phyloP scores from a whole-genome alignment of 1,140 invertebrate genomes.

The Cyrtorhinus lividipennis region DNA sequence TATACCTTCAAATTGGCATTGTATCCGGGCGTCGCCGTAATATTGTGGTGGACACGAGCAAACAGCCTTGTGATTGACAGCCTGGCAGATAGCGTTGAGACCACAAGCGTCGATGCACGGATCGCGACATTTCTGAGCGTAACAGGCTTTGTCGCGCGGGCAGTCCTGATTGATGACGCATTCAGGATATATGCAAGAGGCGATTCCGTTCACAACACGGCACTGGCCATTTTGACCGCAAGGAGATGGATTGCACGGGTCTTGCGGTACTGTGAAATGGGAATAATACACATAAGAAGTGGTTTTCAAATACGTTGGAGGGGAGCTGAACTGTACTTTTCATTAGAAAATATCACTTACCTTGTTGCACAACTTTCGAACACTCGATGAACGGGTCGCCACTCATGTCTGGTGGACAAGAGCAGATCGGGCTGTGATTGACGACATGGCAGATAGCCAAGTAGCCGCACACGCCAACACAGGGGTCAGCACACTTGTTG shows the following conservation, averaged over 20 bases:
- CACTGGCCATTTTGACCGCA: conserved; percentile 68
- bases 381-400: conserved; percentile 66
- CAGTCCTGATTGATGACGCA: conserved; percentile 74
- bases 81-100: conserved; percentile 67
- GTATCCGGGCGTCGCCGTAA: conserved; percentile 59
- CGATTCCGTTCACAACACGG: conserved; percentile 46
- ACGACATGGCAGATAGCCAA: conserved; percentile 50
- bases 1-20: conserved; percentile 38
- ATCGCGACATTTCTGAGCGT: conserved; percentile 63
- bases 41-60: conserved; percentile 67
- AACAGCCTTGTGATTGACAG: conserved; percentile 61
- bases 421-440: conserved; percentile 67
- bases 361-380: conserved; percentile 35
- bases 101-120: conserved; percentile 69
- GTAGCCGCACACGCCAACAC: conserved; percentile 50
- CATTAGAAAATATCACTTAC: conserved; percentile 10
- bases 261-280: conserved; percentile 29
- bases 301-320: conserved; percentile 5
- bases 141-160: conserved; percentile 61
- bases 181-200: conserved; percentile 67
- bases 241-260: conserved; percentile 67
- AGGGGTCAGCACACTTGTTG: conserved; percentile 58
- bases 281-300: conserved; percentile 21
- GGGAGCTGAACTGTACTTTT: background rate
- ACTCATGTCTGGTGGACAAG: conserved; percentile 47